Percentiles rank a stretch among this genome's conserved stretches.
Evolutionary conservation across 2,113 vertebrate species (phyloP).

Genomic region (Meles meles): DNA sequence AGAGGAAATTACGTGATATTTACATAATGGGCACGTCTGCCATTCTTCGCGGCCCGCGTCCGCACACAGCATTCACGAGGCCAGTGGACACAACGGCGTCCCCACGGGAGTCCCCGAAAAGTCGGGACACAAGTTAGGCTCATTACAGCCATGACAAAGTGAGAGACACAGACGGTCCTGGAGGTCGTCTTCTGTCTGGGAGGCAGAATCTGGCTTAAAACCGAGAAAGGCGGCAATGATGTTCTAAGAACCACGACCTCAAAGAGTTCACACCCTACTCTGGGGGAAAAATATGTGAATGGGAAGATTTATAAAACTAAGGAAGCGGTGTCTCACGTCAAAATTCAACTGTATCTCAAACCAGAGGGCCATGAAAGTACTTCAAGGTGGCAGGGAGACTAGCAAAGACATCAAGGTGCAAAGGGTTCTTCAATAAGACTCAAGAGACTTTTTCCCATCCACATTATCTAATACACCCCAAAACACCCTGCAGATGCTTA

Average conservation of each 20-base stretch:
- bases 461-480: neutral
- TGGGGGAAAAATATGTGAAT: neutral
- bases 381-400: neutral
- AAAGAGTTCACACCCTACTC: neutral
- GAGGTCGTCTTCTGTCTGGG: neutral
- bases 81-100: neutral
- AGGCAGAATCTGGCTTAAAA: neutral
- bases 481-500: neutral
- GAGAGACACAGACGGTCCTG: neutral
- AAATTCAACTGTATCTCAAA: neutral
- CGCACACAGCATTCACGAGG: neutral
- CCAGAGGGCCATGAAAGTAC: neutral
- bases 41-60: neutral
- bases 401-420: neutral
- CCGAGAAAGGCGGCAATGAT: neutral
- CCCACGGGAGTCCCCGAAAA: neutral
- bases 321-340: neutral
- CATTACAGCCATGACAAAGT: neutral
- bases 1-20: neutral
- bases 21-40: rapidly evolving
- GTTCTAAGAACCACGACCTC: neutral
- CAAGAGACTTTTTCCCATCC: neutral
- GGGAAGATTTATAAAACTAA: neutral
- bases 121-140: neutral
- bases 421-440: neutral